phyloP scores from a whole-genome alignment of 2,113 vertebrate genomes.

The Corythaeola cristata region DNA sequence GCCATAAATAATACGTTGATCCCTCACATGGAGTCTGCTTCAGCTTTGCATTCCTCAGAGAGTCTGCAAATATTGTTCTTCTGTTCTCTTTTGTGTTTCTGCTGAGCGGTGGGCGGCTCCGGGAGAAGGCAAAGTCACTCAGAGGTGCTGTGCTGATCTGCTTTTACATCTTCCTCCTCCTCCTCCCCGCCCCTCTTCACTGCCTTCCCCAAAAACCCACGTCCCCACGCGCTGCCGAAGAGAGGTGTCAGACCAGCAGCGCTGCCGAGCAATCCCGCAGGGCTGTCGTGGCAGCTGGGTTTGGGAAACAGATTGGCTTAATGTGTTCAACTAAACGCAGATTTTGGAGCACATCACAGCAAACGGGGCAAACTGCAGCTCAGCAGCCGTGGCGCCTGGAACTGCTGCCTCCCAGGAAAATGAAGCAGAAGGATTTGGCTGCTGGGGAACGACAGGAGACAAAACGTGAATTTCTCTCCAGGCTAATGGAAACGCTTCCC shows the following conservation, averaged over 20 bases:
- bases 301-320: background rate
- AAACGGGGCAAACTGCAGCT: background rate
- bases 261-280: background rate
- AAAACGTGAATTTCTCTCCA: background rate
- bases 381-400: background rate
- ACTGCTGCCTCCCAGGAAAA: background rate
- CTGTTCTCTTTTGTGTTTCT: background rate
- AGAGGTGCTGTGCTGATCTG: background rate
- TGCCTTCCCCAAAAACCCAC: background rate
- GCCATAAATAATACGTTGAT: background rate
- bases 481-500: background rate
- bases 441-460: background rate
- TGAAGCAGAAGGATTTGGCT: background rate
- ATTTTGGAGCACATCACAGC: background rate
- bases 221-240: accelerated
- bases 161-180: background rate
- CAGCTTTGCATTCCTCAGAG: background rate
- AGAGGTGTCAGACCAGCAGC: background rate
- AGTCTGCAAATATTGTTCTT: background rate
- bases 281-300: background rate
- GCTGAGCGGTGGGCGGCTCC: background rate
- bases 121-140: background rate
- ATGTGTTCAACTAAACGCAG: background rate
- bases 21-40: background rate
- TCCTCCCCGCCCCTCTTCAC: background rate